These are phyloP conservation scores for Gila orcuttii DNA, from an alignment of 2,113 vertebrate genomes.

Conservation along the genomic window DNA sequence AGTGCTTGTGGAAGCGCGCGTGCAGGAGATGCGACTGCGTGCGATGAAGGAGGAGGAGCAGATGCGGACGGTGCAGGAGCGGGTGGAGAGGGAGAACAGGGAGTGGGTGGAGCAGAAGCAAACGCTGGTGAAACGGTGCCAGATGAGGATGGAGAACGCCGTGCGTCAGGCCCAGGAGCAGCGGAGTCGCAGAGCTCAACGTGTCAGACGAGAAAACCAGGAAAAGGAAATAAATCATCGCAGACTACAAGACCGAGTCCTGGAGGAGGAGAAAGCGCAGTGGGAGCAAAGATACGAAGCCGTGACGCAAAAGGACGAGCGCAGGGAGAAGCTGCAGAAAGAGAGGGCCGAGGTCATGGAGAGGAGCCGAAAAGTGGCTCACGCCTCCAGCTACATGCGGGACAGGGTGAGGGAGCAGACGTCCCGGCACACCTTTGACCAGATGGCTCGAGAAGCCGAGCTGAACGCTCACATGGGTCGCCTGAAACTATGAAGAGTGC, in stretches of 20 bases:
- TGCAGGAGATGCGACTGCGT: slow-evolving; percentile 63
- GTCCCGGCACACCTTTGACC: slow-evolving; percentile 65
- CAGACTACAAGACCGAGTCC: slow-evolving; percentile 67
- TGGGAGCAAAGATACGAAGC: slow-evolving; percentile 63
- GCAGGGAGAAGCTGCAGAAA: slow-evolving; percentile 66
- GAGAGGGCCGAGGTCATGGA: slow-evolving; percentile 68
- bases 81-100: slow-evolving; percentile 54
- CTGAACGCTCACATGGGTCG: slow-evolving; percentile 57
- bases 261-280: slow-evolving; percentile 71
- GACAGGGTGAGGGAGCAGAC: slow-evolving; percentile 69
- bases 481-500: slow-evolving; percentile 61
- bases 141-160: slow-evolving; percentile 67
- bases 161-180: slow-evolving; percentile 38
- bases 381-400: slow-evolving; percentile 73
- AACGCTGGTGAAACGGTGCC: slow-evolving; percentile 64
- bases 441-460: slow-evolving; percentile 70
- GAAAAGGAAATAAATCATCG: slow-evolving; percentile 66
- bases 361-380: slow-evolving; percentile 67
- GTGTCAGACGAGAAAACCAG: slow-evolving; percentile 53
- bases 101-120: slow-evolving; percentile 64
- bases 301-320: slow-evolving; percentile 70
- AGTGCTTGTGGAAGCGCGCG: slow-evolving; percentile 54
- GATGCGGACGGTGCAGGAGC: slow-evolving; percentile 60
- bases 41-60: slow-evolving; percentile 65
- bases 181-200: slow-evolving; percentile 53